phyloP scores from a whole-genome alignment of 2,113 vertebrate species.

The Heteronetta atricapilla region DNA sequence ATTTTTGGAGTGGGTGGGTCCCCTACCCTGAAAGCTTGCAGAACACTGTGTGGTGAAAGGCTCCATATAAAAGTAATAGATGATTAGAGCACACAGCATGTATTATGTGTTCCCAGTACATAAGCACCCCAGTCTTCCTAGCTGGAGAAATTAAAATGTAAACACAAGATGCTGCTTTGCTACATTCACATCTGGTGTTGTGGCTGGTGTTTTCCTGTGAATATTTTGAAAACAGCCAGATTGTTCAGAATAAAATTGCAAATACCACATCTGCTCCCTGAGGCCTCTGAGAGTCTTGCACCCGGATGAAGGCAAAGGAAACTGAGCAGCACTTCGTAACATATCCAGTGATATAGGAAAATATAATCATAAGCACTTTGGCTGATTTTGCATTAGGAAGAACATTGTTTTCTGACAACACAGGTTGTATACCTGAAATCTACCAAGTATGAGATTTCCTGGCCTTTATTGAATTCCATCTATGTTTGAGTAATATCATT shows the following conservation, averaged over 20 bases:
- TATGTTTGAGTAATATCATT: background rate
- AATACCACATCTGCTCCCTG: conserved; percentile 47
- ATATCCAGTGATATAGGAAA: background rate
- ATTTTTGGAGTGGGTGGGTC: background rate
- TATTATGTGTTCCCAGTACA: background rate
- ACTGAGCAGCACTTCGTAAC: background rate
- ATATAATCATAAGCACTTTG: background rate
- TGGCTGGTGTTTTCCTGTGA: conserved; percentile 54
- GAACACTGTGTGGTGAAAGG: background rate
- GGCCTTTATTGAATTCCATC: background rate
- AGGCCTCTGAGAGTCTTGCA: conserved; percentile 24
- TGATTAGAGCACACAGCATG: conserved; percentile 24
- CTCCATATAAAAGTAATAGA: background rate
- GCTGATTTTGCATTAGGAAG: background rate
- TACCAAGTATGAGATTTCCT: background rate
- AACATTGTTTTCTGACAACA: background rate
- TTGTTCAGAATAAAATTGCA: conserved; percentile 51
- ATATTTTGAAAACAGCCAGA: conserved; percentile 65
- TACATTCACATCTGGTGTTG: conserved; percentile 66
- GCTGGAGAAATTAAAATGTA: conserved; percentile 67
- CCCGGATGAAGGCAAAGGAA: background rate
- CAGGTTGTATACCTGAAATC: background rate
- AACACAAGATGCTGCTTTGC: conserved; percentile 69
- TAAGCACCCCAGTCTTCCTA: conserved; percentile 42
- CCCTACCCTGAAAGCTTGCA: background rate